These are phyloP conservation scores for Drosophila anceps DNA, from an alignment of 2,888 invertebrate genomes.

Conservation along the genomic window DNA sequence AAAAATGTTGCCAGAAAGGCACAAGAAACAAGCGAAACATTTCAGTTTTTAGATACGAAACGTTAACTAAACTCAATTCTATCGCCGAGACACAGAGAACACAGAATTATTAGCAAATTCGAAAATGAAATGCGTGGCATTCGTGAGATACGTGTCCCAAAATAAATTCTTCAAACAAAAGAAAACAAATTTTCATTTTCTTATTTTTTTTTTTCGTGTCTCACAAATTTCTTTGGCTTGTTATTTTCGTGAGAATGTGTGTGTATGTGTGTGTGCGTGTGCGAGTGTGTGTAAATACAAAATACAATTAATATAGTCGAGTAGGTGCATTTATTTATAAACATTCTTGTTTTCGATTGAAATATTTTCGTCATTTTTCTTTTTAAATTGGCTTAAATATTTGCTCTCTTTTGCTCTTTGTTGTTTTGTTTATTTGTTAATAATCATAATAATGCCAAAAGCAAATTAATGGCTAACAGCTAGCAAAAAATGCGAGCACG, in stretches of 20 bases:
- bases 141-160: constrained; percentile 64
- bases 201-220: constrained; percentile 14
- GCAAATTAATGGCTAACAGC: constrained; percentile 52
- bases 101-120: constrained; percentile 71
- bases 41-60: constrained; percentile 26
- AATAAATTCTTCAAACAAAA: constrained; percentile 68
- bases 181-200: constrained; percentile 29
- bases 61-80: constrained; percentile 7
- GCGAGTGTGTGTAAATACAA: constrained; percentile 32
- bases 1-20: constrained; percentile 38
- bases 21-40: constrained; percentile 49
- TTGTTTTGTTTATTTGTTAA: constrained; percentile 64
- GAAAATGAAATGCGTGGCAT: constrained; percentile 70
- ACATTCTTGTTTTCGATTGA: constrained; percentile 69
- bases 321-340: constrained; percentile 70
- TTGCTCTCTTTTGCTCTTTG: constrained; percentile 25
- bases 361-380: constrained; percentile 67
- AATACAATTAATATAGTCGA: constrained; percentile 68
- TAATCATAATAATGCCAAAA: constrained; percentile 60
- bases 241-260: background rate
- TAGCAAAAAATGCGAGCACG: constrained; percentile 54
- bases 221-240: constrained; percentile 13
- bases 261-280: constrained; percentile 8
- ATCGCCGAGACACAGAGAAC: constrained; percentile 46
- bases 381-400: constrained; percentile 27